Conservation (phyloP, 2,797 vertebrate species). For the Enteromius anoplus region DNA sequence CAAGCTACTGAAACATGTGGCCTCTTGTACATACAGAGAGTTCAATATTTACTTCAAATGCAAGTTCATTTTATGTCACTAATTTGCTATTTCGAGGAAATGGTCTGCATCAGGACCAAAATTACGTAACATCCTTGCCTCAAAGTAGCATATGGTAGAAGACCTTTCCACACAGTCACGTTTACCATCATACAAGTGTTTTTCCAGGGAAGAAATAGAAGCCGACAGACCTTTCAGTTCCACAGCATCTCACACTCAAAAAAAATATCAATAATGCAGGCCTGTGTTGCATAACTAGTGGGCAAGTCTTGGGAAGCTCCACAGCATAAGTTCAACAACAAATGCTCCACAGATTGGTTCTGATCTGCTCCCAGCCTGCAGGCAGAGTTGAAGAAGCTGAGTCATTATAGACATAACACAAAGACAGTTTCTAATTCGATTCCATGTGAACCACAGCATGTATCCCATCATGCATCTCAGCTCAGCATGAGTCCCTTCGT, state of each 20-base stretch:
- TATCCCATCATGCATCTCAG: slow-evolving; percentile 17
- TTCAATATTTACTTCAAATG: neutral
- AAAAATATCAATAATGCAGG: slow-evolving; percentile 32
- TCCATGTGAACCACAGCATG: slow-evolving; percentile 6
- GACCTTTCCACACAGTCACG: neutral
- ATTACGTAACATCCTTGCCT: slow-evolving; percentile 36
- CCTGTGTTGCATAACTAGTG: slow-evolving; percentile 5
- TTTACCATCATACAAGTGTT: slow-evolving; percentile 27
- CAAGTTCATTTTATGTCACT: neutral
- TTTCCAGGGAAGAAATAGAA: neutral
- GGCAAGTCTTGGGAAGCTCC: slow-evolving; percentile 4
- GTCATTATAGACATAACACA: slow-evolving; percentile 24
- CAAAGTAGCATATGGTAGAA: neutral
- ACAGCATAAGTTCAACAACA: neutral
- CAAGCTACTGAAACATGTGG: neutral
- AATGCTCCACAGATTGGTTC: slow-evolving; percentile 6
- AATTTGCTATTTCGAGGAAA: neutral
- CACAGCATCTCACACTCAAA: neutral
- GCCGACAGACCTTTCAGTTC: slow-evolving; percentile 3
- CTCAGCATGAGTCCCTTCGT: neutral
- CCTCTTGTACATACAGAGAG: neutral
- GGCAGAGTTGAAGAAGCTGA: slow-evolving; percentile 13
- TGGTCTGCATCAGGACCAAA: slow-evolving; percentile 25
- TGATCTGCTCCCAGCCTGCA: slow-evolving; percentile 17
- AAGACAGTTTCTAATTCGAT: slow-evolving; percentile 16